Evolutionary conservation across 2,797 vertebrate genomes (phyloP), one percentile per base, ranked within the genome.

Genomic region (Linurgus olivaceus): DNA sequence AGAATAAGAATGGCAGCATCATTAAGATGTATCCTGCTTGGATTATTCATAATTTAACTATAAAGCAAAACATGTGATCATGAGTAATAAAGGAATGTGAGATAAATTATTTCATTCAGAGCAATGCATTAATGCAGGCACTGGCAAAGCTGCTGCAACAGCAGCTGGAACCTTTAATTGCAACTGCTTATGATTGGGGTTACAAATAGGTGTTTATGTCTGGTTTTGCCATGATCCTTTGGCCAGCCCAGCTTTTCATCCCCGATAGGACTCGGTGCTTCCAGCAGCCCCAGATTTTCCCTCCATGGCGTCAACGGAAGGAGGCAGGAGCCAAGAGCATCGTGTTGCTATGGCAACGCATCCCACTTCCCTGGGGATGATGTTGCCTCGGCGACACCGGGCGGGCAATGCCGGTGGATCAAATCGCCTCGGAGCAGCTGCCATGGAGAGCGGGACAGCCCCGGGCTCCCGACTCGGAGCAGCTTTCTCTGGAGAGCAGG

Each of bases 361-460:
- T 91, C 93, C 73, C 75, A 40, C 78, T 68, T 93, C 90, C 72
- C 83, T 1, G 7, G 85, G 89, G 94, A 94, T 61, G 6, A 1
- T 9, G 93, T 97, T 97, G 94, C 95, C 97, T 96, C 62, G 76
- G 96, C 7, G 82, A 97, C 83, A 76, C 20, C 7, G 2, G 86
- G 86, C 31, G 11, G 89, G 90, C 75, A 50, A 29, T 37, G 11
- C 78, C 6, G 7, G 33, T 10, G 52, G 65, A 86, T 81, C 79
- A 67, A 85, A 93, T 45, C 6, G 31, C 15, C 74, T 84, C 38
- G 12, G 50, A 90, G 90, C 66, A 84, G 88, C 73, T 33, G 54
- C 29, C 19, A 6, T 8, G 29, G 58, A 77, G 11, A 18, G 55
- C 33, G 12, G 33, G 63, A 23, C 59, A 76, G 55, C 25, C 28